These are phyloP conservation scores for Penaeus vannamei DNA, from an alignment of 1,140 invertebrate genomes.

Conservation along the genomic window DNA sequence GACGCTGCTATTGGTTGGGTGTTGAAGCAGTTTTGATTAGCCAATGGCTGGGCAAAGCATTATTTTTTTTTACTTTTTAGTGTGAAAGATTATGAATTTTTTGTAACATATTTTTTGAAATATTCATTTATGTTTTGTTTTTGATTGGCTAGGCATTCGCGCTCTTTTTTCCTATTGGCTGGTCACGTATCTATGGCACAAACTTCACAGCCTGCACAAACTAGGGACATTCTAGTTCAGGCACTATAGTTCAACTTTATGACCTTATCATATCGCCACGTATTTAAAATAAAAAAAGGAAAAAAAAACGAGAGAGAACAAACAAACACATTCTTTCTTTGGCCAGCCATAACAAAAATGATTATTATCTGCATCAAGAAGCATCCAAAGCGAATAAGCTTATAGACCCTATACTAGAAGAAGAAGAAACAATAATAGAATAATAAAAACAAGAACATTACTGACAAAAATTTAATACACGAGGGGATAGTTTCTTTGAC, in stretches of 20 bases:
- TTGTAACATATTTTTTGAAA: not conserved
- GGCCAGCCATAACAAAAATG: slow-evolving; percentile 45
- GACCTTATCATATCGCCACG: not conserved
- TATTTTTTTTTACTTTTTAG: slow-evolving; percentile 28
- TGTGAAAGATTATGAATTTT: not conserved
- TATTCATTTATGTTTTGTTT: slow-evolving; percentile 35
- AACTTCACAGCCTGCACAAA: slow-evolving; percentile 61
- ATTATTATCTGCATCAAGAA: slow-evolving; percentile 47
- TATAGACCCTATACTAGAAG: slow-evolving; percentile 41
- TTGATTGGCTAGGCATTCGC: slow-evolving; percentile 58
- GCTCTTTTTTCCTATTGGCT: slow-evolving; percentile 48
- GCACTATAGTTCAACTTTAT: slow-evolving; percentile 43
- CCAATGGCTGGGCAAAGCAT: slow-evolving; percentile 57
- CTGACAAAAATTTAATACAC: slow-evolving; percentile 38
- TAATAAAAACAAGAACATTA: not conserved
- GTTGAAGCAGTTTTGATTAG: slow-evolving; percentile 41
- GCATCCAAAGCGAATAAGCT: slow-evolving; percentile 61
- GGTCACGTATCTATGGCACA: slow-evolving; percentile 62
- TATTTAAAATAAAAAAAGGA: slow-evolving; percentile 25
- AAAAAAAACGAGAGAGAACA: not conserved
- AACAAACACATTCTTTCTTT: not conserved
- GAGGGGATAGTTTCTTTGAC: slow-evolving; percentile 22
- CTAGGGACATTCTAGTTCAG: slow-evolving; percentile 54
- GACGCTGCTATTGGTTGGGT: slow-evolving; percentile 45
- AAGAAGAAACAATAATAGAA: slow-evolving; percentile 3